Conservation (phyloP, 2,888 invertebrate genomes). For the Charanyca ferruginea region DNA sequence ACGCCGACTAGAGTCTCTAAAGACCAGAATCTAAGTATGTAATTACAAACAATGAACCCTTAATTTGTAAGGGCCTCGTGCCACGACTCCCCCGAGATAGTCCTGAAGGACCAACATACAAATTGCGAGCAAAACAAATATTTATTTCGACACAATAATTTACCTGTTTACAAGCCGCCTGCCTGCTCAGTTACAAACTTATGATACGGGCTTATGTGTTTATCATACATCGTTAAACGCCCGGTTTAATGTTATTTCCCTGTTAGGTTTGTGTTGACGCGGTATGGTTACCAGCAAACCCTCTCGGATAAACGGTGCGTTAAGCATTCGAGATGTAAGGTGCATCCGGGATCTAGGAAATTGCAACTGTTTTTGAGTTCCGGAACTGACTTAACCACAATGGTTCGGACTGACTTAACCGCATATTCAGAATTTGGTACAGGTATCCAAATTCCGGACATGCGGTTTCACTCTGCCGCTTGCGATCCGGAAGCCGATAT, state of each 20-base stretch:
- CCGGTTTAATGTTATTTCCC: conserved; percentile 41
- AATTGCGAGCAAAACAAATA: conserved; percentile 57
- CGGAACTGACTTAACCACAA: conserved; percentile 6
- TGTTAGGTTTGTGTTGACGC: conserved; percentile 42
- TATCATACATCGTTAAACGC: conserved; percentile 53
- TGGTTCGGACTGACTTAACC: too few species aligned
- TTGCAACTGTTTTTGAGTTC: background rate
- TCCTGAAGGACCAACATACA: conserved; percentile 28
- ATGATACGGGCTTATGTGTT: conserved; percentile 49
- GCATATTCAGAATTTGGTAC: conserved; percentile 6
- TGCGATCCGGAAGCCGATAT: conserved; percentile 23
- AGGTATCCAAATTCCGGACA: too few species aligned
- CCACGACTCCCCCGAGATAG: conserved; percentile 39
- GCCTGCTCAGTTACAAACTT: conserved; percentile 54
- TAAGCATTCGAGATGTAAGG: background rate
- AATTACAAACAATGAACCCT: conserved; percentile 46
- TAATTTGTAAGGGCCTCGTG: conserved; percentile 20
- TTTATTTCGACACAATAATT: conserved; percentile 56
- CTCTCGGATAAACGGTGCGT: background rate
- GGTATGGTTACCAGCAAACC: conserved; percentile 10
- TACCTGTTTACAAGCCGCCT: conserved; percentile 51
- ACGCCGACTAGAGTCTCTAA: background rate
- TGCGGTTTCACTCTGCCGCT: conserved; percentile 30
- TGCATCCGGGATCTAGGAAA: conserved; percentile 9
- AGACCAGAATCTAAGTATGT: conserved; percentile 1